Evolutionary conservation across 2,113 vertebrate species (phyloP), one percentile per base, ranked within the genome.

Genomic region (Oryzias javanicus): DNA sequence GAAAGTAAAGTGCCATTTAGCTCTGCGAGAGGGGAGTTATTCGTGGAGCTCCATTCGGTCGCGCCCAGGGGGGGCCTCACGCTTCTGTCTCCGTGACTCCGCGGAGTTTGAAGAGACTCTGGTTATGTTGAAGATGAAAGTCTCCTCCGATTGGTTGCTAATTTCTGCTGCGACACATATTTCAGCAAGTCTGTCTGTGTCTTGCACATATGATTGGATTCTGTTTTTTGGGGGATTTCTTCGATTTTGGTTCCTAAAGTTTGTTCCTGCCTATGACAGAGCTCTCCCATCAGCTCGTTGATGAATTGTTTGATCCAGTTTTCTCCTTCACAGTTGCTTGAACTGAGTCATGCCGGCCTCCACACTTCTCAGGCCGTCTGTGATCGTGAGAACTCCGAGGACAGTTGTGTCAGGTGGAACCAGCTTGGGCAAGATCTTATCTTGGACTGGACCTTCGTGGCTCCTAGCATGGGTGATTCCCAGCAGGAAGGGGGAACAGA

Each of bases 1-100:
- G 81, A 84, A 87, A 80, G 69, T 66, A 70, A 72, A 75, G 74
- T 84, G 76, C 76, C 86, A 80, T 88, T 90, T 82, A 87, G 71
- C 49, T 70, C 77, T 82, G 68, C 49, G 56, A 70, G 56, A 72
- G 74, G 69, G 70, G 72, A 82, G 74, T 83, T 89, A 87, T 89
- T 90, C 86, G 76, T 78, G 75, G 76, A 46, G 67, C 64, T 74
- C 67, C 83, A 72, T 67, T 68, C 55, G 20, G 24, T 35, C 80
- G 57, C 74, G 70, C 84, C 70, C 72, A 25, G 72, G 82, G 74
- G 80, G 77, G 73, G 49, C 49, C 44, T 81, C 59, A 4, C 57
- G 74, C 87, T 81, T 86, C 3, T 81, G 85, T 84, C 64, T 72
- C 53, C 40, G 50, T 78, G 49, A 71, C 70, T 61, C 42, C 27